Conservation (phyloP, 2,113 vertebrate genomes). For the Promerops cafer region DNA sequence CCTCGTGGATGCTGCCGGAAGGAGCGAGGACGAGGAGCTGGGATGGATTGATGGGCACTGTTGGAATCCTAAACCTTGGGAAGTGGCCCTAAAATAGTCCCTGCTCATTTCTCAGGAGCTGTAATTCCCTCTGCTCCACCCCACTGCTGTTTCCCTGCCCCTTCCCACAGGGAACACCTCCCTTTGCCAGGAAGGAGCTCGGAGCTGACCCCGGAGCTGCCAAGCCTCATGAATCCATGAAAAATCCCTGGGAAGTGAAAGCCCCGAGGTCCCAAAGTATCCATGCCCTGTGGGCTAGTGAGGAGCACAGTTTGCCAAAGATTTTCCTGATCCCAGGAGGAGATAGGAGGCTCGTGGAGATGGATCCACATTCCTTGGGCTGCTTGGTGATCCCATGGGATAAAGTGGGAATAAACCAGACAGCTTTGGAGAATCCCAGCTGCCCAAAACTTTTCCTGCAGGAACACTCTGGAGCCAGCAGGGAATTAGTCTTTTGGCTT, state of each 20-base stretch:
- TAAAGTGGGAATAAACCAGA: background rate
- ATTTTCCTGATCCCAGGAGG: background rate
- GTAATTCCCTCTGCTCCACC: fast-evolving
- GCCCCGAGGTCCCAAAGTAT: background rate
- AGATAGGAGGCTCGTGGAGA: background rate
- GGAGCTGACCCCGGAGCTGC: background rate
- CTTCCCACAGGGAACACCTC: background rate
- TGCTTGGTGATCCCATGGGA: background rate
- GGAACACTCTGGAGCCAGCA: background rate
- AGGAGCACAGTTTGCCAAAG: background rate
- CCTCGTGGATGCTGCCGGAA: background rate
- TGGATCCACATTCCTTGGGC: background rate
- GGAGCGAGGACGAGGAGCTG: background rate
- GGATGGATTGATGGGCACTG: background rate
- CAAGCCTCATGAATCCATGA: background rate
- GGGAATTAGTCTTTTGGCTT: background rate
- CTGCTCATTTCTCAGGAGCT: background rate
- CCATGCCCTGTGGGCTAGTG: background rate
- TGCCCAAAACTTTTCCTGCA: background rate
- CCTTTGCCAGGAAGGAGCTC: background rate
- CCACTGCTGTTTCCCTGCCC: fast-evolving
- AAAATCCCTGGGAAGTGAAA: background rate
- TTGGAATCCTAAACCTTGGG: background rate
- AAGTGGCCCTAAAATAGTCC: background rate
- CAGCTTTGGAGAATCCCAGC: background rate